Conservation (phyloP, 2,113 vertebrate genomes). For the Psittacara wagleri region DNA sequence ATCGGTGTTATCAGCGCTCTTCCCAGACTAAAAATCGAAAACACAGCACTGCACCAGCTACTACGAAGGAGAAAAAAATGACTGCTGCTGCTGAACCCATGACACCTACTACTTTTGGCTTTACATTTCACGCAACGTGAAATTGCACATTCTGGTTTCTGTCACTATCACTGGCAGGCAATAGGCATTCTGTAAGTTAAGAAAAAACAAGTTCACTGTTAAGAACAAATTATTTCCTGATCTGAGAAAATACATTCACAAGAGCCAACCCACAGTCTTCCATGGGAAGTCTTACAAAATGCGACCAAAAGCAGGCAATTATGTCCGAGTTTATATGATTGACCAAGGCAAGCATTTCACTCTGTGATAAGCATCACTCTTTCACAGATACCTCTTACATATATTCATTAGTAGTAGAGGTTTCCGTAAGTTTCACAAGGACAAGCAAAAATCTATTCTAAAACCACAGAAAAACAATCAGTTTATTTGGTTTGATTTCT, state of each 20-base stretch:
- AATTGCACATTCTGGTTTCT: background rate
- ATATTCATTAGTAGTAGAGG: background rate
- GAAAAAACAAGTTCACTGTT: background rate
- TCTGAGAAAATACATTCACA: background rate
- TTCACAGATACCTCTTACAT: background rate
- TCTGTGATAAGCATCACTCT: background rate
- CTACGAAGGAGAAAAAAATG: too few relatives aligned
- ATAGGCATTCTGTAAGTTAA: background rate
- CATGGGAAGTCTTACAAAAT: background rate
- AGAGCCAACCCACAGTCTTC: background rate
- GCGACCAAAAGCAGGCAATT: background rate
- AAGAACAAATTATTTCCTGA: background rate
- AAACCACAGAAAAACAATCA: background rate
- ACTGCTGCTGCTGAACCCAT: too few relatives aligned
- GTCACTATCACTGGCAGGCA: background rate
- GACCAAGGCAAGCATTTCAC: background rate
- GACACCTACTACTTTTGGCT: background rate
- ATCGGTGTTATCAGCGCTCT: too few relatives aligned
- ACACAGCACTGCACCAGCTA: too few relatives aligned
- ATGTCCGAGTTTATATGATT: accelerated
- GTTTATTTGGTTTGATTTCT: background rate
- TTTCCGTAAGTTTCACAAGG: accelerated
- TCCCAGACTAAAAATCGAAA: too few relatives aligned
- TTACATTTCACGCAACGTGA: background rate
- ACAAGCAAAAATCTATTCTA: background rate